Evolutionary conservation across 2,888 invertebrate genomes (phyloP).

Genomic region (Temnothorax ravouxi): DNA sequence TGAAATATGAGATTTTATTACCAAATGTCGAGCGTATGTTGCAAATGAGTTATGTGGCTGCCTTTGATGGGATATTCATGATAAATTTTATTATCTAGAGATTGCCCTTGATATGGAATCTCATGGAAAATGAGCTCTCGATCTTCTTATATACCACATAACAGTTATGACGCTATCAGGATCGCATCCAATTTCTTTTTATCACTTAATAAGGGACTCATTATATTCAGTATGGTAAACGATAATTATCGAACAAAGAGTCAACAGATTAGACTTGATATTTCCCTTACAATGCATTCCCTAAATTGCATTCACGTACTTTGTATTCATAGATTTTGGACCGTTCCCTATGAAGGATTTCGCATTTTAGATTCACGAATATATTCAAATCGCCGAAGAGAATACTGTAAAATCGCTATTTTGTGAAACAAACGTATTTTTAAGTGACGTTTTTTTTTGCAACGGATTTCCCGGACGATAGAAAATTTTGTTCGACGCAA

Average conservation of each 20-base stretch:
- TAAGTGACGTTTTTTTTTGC: neutral
- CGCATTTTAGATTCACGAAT: constrained; percentile 6
- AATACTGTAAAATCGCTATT: neutral
- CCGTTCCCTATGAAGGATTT: neutral
- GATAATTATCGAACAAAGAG: constrained; percentile 26
- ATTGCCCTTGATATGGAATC: constrained; percentile 32
- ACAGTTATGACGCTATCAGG: neutral
- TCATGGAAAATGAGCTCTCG: constrained; percentile 50
- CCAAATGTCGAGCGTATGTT: constrained; percentile 3
- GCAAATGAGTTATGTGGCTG: constrained; percentile 28
- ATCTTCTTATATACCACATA: constrained; percentile 59
- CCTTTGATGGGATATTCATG: constrained; percentile 36
- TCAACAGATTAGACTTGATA: neutral
- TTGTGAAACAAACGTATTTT: constrained; percentile 1
- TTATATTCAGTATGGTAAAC: neutral
- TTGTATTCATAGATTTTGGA: constrained; percentile 12
- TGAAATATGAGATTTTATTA: constrained; percentile 1
- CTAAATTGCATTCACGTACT: constrained; percentile 21
- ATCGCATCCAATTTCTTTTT: constrained; percentile 31
- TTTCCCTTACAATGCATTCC: neutral
- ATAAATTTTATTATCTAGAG: constrained; percentile 50
- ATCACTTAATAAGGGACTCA: too few species aligned
- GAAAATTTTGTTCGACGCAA: constrained; percentile 28
- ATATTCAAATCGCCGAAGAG: neutral
- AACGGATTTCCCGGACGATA: neutral